These are phyloP conservation scores for Podotricha telesiphe DNA, from an alignment of 2,888 invertebrate genomes.

Conservation along the genomic window DNA sequence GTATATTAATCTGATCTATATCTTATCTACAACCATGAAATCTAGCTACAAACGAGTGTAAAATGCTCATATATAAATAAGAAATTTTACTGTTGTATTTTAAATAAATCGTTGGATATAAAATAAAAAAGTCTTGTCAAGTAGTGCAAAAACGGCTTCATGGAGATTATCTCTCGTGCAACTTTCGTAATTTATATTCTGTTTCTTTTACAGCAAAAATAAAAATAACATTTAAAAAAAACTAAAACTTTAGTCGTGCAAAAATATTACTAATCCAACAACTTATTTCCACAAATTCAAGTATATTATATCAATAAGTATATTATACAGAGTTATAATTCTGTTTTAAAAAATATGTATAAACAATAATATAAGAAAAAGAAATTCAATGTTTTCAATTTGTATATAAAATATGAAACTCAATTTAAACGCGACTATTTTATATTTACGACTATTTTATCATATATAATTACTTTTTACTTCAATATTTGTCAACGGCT, in stretches of 20 bases:
- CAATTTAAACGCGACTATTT: too few species aligned
- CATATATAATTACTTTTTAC: constrained; percentile 41
- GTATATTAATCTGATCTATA: too few species aligned
- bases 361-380: too few species aligned
- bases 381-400: too few species aligned
- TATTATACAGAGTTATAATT: too few species aligned
- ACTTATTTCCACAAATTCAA: not conserved
- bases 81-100: constrained; percentile 1
- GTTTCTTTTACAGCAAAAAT: not conserved
- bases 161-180: constrained; percentile 19
- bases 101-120: not conserved
- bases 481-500: constrained; percentile 55
- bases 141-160: constrained; percentile 21
- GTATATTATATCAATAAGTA: too few species aligned
- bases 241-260: not conserved
- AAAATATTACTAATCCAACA: not conserved
- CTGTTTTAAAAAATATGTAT: too few species aligned
- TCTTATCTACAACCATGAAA: too few species aligned
- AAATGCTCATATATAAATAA: not conserved
- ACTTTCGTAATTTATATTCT: constrained; percentile 13
- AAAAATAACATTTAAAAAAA: not conserved
- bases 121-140: constrained; percentile 15
- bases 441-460: too few species aligned
- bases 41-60: not conserved
- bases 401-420: too few species aligned